Base-by-base conservation (phyloP, 1,140 invertebrate genomes). In the Meloidogyne floridensis region DNA sequence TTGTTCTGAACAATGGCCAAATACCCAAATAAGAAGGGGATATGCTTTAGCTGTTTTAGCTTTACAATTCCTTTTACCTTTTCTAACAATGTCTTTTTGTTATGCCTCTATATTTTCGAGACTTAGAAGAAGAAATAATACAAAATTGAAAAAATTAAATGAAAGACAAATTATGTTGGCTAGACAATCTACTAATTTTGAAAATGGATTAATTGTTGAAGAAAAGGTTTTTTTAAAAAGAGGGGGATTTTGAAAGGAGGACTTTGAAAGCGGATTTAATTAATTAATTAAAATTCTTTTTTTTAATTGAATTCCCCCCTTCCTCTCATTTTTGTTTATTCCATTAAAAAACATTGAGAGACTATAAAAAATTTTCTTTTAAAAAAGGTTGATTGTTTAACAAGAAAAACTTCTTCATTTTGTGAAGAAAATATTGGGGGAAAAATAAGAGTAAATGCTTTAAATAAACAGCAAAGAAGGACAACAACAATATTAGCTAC, bases 401-500 rank as follows among this genome's bases (percentile, higher is more conserved):
- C 15, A 7, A 65, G 18, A 80, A 42, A 73, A 43, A 73, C 8
- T n/a, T 18, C 15, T n/a, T n/a, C 13, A 0, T 13, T 6, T 15
- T 18, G 5, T 18, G 18, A 32, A 8, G 20, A 11, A 76, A 76
- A 43, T 42, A 13, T n/a, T 51, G 54, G 13, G 32, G 87, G 86
- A n/a, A 74, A 86, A 47, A 78, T 65, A 42, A 54, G 84, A 20
- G 42, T 74, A 13, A 75, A 70, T 84, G 72, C 86, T 2, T 9
- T 86, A 20, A 20, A 43, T 73, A 32, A 72, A 53, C 91, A 94
- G 72, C 96, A 95, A 15, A 94, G 95, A 83, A 85, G 92, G 72
- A 93, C 93, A 18, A 93, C 93, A 85, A 93, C 95, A 80, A 99
- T 98, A 96, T 91, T 98, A 9, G 97, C 98, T 84, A 94, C 95